Percentiles rank a stretch among this genome's conserved stretches.
phyloP scores from a whole-genome alignment of 2,113 vertebrate species.

The Tachysurus vachellii region DNA sequence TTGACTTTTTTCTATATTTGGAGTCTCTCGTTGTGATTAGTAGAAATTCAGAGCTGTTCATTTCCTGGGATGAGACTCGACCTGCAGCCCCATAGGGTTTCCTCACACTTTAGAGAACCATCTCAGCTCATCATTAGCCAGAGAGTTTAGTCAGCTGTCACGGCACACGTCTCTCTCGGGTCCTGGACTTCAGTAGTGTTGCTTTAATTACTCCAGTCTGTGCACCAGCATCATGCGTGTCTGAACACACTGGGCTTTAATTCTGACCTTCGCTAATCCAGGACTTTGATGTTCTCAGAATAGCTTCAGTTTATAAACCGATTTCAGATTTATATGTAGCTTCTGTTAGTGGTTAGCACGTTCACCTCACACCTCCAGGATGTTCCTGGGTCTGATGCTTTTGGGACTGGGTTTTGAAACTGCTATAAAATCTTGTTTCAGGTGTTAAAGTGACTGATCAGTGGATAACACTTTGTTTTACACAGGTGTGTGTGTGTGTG shows the following conservation, averaged over 20 bases:
- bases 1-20: background rate
- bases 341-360: no score
- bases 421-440: background rate
- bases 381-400: background rate
- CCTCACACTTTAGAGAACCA: background rate
- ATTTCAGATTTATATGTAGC: no score
- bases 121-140: constrained; percentile 9
- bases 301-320: no score
- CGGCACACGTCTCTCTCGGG: background rate
- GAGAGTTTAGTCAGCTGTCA: constrained; percentile 24
- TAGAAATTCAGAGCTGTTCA: background rate
- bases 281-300: background rate
- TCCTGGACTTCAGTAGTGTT: no score
- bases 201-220: constrained; percentile 8
- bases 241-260: background rate
- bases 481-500: background rate
- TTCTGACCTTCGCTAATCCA: background rate
- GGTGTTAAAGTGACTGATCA: background rate
- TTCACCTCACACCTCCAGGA: no score
- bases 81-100: background rate
- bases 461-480: background rate
- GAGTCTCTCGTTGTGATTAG: background rate
- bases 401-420: background rate
- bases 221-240: background rate
- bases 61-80: background rate